Conservation (phyloP, 2,113 vertebrate genomes). For the Varanus salvator region DNA sequence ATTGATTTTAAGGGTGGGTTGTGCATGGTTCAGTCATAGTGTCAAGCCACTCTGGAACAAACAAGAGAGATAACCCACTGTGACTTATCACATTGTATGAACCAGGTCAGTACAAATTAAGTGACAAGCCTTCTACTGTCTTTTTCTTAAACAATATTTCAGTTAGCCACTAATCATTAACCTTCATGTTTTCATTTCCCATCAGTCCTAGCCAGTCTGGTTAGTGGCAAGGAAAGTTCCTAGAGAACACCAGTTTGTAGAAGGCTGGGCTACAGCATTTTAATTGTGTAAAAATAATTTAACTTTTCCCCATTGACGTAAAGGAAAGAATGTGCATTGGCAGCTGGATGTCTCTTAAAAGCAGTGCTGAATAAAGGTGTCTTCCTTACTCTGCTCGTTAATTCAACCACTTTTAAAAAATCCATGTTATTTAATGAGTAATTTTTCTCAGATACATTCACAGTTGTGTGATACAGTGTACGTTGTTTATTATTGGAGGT, state of each 20-base stretch:
- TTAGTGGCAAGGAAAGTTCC: no score
- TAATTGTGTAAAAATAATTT: conserved; percentile 34
- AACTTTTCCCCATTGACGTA: conserved; percentile 30
- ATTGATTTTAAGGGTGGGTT: no score
- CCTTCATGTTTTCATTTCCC: background rate
- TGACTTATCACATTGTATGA: no score
- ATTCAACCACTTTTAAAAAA: background rate
- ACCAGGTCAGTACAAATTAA: background rate
- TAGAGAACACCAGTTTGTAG: no score
- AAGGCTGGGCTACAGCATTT: conserved; percentile 10
- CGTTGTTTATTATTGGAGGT: background rate
- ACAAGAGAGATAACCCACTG: no score
- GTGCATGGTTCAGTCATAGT: no score
- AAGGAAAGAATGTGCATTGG: conserved; percentile 48
- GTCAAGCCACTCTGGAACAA: no score
- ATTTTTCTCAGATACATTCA: background rate
- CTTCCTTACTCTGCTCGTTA: background rate
- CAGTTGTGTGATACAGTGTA: background rate
- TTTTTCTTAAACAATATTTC: conserved; percentile 13
- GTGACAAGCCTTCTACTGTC: background rate
- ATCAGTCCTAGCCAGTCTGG: no score
- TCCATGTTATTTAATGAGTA: background rate
- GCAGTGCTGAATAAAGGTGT: background rate
- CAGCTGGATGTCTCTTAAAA: background rate
- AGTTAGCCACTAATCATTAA: background rate